Evolutionary conservation across 2,113 vertebrate species (phyloP).

Genomic region (Centropus unirufus): DNA sequence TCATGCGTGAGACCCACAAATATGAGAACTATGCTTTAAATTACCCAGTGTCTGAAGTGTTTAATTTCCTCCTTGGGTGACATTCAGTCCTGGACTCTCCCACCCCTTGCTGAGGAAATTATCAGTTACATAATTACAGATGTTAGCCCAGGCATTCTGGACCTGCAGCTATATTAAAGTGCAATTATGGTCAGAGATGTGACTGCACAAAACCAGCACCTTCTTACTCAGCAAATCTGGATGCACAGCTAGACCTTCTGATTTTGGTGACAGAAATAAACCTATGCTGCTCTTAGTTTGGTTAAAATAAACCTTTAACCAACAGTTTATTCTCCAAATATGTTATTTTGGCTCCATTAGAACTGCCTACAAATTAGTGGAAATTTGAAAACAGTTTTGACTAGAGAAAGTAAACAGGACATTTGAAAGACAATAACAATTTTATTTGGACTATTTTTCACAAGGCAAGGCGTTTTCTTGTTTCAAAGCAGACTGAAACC

Average conservation of each 20-base stretch:
- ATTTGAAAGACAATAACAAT: neutral
- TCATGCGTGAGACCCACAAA: neutral
- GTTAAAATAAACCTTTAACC: slow-evolving; percentile 14
- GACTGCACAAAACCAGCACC: slow-evolving; percentile 17
- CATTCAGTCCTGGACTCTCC: slow-evolving; percentile 24
- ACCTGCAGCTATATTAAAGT: slow-evolving; percentile 8
- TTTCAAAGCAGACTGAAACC: neutral
- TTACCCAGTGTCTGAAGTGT: slow-evolving; percentile 28
- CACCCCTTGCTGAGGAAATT: slow-evolving; percentile 49
- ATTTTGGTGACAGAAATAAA: slow-evolving; percentile 3
- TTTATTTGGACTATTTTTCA: slow-evolving; percentile 4
- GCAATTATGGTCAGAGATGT: slow-evolving; percentile 23
- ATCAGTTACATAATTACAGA: slow-evolving; percentile 60
- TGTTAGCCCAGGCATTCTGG: slow-evolving; percentile 40
- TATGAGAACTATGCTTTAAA: slow-evolving; percentile 44
- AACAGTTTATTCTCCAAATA: neutral
- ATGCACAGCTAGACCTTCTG: neutral
- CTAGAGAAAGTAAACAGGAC: neutral
- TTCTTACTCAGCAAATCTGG: slow-evolving; percentile 56
- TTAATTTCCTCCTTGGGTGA: slow-evolving; percentile 67
- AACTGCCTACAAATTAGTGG: neutral
- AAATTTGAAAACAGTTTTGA: slow-evolving; percentile 15
- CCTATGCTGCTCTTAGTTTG: neutral
- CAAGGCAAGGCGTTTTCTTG: neutral
- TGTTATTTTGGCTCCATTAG: neutral